Evolutionary conservation across 2,113 vertebrate species (phyloP), one percentile per base, ranked within the genome.

Genomic region (Oxygymnocypris stewartii): DNA sequence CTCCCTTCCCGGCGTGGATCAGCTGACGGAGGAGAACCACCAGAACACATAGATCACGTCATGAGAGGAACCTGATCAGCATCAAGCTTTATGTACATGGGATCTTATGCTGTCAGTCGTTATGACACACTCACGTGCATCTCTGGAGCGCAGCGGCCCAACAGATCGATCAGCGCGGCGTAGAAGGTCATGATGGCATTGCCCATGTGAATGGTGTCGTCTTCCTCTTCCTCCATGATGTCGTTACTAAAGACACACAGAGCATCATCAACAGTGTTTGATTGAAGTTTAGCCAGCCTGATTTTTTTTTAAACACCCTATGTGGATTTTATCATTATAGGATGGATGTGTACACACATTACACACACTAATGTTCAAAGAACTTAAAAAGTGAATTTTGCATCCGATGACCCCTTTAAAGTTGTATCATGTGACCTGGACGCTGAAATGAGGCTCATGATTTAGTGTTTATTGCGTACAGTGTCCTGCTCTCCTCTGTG

Each of bases 131-230:
- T 96, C 93, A 99, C 98, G 20, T 99, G 98, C 97, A 98, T 98
- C 94, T 99, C 98, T 23, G 98, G 98, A 57, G 97, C 97, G 91
- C 98, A 99, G 42, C 98, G 97, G 47, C 98, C 97, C 40, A 99
- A 90, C 9, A 99, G 95, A 92, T 99, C 98, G 65, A 99, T 99
- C 57, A 99, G 93, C 84, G 98, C 98, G 44, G 98, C 94, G 42
- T 99, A 99, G 88, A 99, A 99, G 49, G 97, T 99, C 98, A 99
- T 99, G 88, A 99, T 97, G 69, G 98, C 97, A 37, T 99, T 99
- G 73, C 98, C 98, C 96, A 97, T 97, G 87, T 99, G 98, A 90
- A 99, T 97, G 51, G 97, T 97, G 78, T 99, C 97, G 89, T 99
- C 98, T 75, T 99, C 97, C 79, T 97, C 96, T 73, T 97, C 96